A percentile compares a stretch with the other conserved stretches of the same genome.
Conservation (phyloP, 92 coral and sea anemone genomes). For the Actinernus sp. region DNA sequence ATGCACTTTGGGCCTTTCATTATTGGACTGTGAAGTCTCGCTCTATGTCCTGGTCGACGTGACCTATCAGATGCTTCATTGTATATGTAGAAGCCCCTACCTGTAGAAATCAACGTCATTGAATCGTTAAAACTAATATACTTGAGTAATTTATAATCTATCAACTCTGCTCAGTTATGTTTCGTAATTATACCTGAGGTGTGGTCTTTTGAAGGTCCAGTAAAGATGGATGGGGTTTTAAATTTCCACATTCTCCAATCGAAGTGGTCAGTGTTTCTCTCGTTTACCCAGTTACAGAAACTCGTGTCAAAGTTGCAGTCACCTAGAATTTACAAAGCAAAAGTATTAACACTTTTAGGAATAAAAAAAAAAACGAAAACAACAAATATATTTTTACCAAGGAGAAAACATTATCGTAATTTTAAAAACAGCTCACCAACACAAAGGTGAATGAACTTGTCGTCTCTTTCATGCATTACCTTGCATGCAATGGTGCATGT, state of each 20-base stretch:
- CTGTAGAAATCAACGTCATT: constrained; percentile 1
- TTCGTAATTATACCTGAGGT: background rate
- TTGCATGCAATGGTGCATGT: no score
- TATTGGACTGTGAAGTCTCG: constrained; percentile 34
- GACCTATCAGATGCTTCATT: background rate
- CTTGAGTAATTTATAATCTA: no score
- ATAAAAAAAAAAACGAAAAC: no score
- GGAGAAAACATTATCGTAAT: no score
- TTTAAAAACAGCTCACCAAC: no score
- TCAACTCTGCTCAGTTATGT: no score
- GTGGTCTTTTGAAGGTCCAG: background rate
- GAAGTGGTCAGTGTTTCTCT: background rate
- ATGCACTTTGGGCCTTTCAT: constrained; percentile 46
- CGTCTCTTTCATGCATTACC: no score
- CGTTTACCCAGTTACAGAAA: background rate
- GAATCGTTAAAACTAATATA: no score
- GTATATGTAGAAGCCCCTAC: constrained; percentile 39
- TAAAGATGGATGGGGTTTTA: background rate
- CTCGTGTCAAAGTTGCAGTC: background rate
- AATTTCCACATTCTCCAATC: background rate
- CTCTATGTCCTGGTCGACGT: constrained; percentile 19
- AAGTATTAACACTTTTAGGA: no score
- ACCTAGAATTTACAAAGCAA: no score
- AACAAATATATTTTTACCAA: no score
- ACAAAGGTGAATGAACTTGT: no score